Percentiles rank a stretch among this genome's conserved stretches.
Conservation (phyloP, 2,888 invertebrate genomes). For the Diplolepis rosae region DNA sequence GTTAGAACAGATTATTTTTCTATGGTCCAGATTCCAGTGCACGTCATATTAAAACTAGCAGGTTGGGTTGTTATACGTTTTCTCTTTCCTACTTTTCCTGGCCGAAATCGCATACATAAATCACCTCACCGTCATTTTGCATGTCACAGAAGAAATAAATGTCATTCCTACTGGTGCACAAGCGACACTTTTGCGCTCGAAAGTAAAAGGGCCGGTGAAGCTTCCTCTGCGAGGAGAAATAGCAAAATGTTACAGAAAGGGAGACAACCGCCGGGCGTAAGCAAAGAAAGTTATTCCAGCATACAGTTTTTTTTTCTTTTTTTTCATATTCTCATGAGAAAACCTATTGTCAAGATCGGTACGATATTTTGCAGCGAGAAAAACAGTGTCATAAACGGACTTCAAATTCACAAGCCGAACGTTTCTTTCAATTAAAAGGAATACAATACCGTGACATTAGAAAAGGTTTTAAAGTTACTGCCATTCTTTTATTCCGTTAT, state of each 20-base stretch:
- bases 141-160: constrained; percentile 29
- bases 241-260: background rate
- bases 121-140: constrained; percentile 29
- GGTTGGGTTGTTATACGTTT: background rate
- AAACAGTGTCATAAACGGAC: background rate
- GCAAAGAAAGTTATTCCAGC: constrained; percentile 26
- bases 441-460: background rate
- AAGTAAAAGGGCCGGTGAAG: constrained; percentile 18
- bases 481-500: background rate
- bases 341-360: constrained; percentile 2
- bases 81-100: background rate
- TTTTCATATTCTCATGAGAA: background rate
- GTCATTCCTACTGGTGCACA: background rate
- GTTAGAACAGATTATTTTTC: background rate
- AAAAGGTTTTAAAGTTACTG: background rate
- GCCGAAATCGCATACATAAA: constrained; percentile 11
- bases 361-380: constrained; percentile 2
- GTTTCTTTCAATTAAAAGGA: background rate
- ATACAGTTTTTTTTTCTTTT: background rate
- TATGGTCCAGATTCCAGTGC: background rate
- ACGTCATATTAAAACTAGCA: background rate
- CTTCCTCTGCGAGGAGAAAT: constrained; percentile 13
- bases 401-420: background rate
- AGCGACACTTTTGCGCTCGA: constrained; percentile 20
- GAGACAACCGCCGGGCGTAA: background rate